Conservation (phyloP, 1,140 invertebrate species). For the Rhynchophorus ferrugineus region DNA sequence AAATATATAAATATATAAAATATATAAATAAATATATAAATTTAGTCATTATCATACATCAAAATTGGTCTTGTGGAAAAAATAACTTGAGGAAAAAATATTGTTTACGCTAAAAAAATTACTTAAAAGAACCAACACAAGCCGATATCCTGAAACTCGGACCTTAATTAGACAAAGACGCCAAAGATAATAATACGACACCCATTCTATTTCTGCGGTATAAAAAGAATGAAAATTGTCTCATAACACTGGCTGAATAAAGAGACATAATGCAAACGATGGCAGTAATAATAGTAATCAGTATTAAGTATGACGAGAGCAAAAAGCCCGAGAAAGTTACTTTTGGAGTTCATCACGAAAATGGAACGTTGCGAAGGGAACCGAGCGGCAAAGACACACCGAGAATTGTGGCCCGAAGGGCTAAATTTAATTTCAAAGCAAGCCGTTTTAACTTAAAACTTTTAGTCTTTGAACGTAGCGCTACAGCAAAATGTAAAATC, state of each 20-base stretch:
- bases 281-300: constrained; percentile 10
- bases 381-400: constrained; percentile 7
- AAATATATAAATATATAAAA: too few species aligned
- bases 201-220: too few species aligned
- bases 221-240: too few species aligned
- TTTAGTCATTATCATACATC: too few species aligned
- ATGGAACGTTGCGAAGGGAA: constrained; percentile 4
- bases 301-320: constrained; percentile 5
- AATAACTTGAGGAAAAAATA: too few species aligned
- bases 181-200: too few species aligned
- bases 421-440: constrained; percentile 8
- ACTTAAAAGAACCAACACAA: too few species aligned
- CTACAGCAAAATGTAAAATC: not conserved
- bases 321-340: not conserved
- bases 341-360: constrained; percentile 2
- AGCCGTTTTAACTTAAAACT: constrained; percentile 9
- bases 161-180: too few species aligned
- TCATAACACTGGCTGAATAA: not conserved
- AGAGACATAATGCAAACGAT: constrained; percentile 10
- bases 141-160: too few species aligned
- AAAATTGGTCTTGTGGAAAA: too few species aligned
- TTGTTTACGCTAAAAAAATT: too few species aligned
- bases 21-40: too few species aligned
- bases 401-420: constrained; percentile 3
- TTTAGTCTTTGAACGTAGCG: constrained; percentile 4